Evolutionary conservation across 2,113 vertebrate genomes (phyloP).

Genomic region (Ursus arctos): DNA sequence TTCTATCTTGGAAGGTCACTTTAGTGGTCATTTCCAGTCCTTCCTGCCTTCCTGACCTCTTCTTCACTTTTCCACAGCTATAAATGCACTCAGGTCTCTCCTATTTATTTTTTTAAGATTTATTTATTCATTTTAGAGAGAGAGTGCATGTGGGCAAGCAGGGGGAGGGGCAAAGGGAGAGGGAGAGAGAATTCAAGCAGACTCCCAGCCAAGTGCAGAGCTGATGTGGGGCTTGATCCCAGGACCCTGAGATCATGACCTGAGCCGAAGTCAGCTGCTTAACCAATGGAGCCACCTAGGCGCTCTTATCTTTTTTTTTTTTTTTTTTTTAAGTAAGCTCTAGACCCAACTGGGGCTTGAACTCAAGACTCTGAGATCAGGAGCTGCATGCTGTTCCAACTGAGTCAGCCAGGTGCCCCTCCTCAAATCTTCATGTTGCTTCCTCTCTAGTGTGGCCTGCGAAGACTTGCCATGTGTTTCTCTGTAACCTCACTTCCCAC

Average conservation of each 20-base stretch:
- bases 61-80: neutral
- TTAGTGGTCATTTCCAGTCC: constrained; percentile 1
- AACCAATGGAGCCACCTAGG: neutral
- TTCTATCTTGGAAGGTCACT: neutral
- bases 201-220: neutral
- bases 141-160: neutral
- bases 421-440: neutral
- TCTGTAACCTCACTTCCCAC: neutral
- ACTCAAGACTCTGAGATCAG: neutral
- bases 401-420: neutral
- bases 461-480: neutral
- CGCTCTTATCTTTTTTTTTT: neutral
- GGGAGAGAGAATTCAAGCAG: neutral
- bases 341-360: neutral
- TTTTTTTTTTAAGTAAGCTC: neutral
- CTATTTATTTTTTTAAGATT: neutral
- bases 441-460: neutral
- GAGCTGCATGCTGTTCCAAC: neutral
- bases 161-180: neutral
- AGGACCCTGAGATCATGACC: neutral
- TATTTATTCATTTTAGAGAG: neutral
- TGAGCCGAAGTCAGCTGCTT: neutral
- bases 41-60: neutral
- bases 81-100: neutral
- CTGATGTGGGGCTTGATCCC: neutral